These are phyloP conservation scores for Drosophila differens DNA, from an alignment of 2,888 invertebrate species.

Conservation along the genomic window DNA sequence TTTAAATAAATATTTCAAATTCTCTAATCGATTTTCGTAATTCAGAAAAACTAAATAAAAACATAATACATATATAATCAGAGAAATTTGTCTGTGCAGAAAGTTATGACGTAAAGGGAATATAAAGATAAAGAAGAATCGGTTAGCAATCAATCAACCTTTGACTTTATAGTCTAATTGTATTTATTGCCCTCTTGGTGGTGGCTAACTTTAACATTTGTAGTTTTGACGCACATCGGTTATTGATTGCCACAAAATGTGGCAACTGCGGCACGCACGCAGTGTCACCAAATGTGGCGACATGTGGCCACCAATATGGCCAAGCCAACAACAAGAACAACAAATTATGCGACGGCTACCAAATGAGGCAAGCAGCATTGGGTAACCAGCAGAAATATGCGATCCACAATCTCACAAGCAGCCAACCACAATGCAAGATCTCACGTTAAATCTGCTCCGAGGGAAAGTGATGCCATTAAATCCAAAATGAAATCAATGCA, in stretches of 20 bases:
- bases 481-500: slow-evolving; percentile 57
- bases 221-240: slow-evolving; percentile 72
- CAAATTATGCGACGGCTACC: slow-evolving; percentile 72
- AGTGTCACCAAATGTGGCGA: slow-evolving; percentile 52
- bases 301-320: slow-evolving; percentile 52
- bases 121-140: not conserved
- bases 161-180: slow-evolving; percentile 11
- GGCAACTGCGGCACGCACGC: slow-evolving; percentile 71
- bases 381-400: slow-evolving; percentile 51
- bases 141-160: not conserved
- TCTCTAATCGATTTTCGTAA: not conserved
- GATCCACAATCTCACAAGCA: slow-evolving; percentile 12
- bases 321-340: slow-evolving; percentile 64
- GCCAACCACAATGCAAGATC: slow-evolving; percentile 4
- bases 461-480: slow-evolving; percentile 36
- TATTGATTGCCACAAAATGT: slow-evolving; percentile 80
- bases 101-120: not conserved
- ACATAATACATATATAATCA: not conserved
- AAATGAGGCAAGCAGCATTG: slow-evolving; percentile 62
- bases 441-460: slow-evolving; percentile 1
- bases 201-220: slow-evolving; percentile 66
- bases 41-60: not conserved
- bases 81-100: not conserved
- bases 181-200: slow-evolving; percentile 37
- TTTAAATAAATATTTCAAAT: not conserved